Percentiles rank a stretch among this genome's conserved stretches.
Conservation (phyloP, 2,113 vertebrate genomes). For the Pedetes capensis region DNA sequence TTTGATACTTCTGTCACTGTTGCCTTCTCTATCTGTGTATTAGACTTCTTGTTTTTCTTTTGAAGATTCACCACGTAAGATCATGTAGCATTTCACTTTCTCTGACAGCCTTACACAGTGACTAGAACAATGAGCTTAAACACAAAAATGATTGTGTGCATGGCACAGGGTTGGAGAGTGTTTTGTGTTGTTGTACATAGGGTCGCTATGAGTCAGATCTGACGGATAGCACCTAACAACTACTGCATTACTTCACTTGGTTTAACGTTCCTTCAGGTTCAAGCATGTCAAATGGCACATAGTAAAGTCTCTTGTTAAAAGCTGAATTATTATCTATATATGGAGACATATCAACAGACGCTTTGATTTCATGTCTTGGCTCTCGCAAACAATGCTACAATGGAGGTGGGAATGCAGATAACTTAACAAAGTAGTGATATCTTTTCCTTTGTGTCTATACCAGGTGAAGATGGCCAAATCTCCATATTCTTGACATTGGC, state of each 20-base stretch:
- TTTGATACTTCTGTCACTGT: too few species aligned
- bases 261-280: too few species aligned
- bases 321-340: too few species aligned
- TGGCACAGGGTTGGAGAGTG: too few species aligned
- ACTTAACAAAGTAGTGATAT: neutral
- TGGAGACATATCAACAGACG: neutral
- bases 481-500: neutral
- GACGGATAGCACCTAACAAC: too few species aligned
- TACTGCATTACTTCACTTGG: too few species aligned
- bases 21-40: neutral
- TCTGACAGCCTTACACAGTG: neutral
- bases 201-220: too few species aligned
- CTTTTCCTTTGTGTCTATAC: neutral
- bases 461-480: neutral
- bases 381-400: neutral
- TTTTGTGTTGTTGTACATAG: too few species aligned
- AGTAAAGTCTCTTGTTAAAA: too few species aligned
- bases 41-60: neutral
- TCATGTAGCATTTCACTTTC: neutral
- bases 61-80: neutral
- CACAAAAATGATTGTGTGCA: too few species aligned
- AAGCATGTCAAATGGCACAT: too few species aligned
- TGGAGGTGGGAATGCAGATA: neutral
- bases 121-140: too few species aligned
- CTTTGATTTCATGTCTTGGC: neutral